phyloP scores from a whole-genome alignment of 1,140 invertebrate species.

The Halyomorpha halys region DNA sequence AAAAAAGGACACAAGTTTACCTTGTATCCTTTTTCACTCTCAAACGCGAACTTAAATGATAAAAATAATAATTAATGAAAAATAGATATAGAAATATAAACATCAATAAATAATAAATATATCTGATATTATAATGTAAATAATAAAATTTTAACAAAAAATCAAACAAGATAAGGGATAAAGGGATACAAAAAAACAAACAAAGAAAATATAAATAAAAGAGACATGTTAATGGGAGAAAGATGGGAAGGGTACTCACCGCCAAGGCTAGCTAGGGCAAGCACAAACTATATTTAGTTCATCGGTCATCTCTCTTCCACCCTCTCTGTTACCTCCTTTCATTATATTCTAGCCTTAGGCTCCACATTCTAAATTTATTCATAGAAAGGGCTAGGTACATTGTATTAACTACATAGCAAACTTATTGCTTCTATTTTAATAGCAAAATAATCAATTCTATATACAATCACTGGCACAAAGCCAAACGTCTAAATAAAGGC shows the following conservation, averaged over 20 bases:
- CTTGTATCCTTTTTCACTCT: constrained; percentile 9
- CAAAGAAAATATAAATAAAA: not conserved
- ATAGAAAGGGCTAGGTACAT: too few relatives aligned
- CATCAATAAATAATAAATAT: not conserved
- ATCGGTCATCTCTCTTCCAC: too few relatives aligned
- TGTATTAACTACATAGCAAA: too few relatives aligned
- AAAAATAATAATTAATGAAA: not conserved
- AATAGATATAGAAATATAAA: not conserved
- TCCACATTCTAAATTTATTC: too few relatives aligned
- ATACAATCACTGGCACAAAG: too few relatives aligned
- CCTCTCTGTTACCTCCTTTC: not conserved
- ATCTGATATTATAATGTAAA: not conserved
- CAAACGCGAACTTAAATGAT: constrained; percentile 12
- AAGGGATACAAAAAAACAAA: not conserved
- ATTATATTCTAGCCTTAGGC: too few relatives aligned
- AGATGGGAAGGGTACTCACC: not conserved
- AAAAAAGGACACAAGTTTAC: not conserved
- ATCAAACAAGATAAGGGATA: not conserved
- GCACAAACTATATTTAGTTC: not conserved
- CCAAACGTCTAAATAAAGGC: too few relatives aligned
- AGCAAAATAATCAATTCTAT: too few relatives aligned
- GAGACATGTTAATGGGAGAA: not conserved
- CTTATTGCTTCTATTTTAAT: too few relatives aligned
- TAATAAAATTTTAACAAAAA: not conserved
- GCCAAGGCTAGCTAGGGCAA: constrained; percentile 1